A percentile compares a stretch with the other conserved stretches of the same genome.
phyloP scores from a whole-genome alignment of 2,113 vertebrate species.

The Chauna torquata region DNA sequence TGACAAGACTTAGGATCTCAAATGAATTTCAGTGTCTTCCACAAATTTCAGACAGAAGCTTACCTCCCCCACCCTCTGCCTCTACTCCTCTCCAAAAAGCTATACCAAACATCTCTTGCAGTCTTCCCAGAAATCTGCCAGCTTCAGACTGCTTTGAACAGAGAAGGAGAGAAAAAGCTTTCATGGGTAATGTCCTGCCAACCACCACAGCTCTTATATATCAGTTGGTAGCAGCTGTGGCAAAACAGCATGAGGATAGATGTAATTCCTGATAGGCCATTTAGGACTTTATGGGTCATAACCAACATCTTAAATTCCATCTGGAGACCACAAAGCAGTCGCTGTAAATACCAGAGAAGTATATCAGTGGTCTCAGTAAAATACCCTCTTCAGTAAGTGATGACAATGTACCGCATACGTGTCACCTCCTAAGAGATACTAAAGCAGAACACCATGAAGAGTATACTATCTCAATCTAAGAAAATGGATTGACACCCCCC shows the following conservation, averaged over 20 bases:
- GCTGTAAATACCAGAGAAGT: not conserved
- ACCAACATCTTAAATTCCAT: conserved; percentile 10
- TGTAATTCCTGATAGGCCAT: not conserved
- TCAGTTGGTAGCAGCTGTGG: not conserved
- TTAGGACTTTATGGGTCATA: conserved; percentile 18
- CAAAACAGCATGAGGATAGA: not conserved
- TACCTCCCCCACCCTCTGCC: not conserved
- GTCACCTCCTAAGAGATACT: not conserved
- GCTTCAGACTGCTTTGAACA: not conserved
- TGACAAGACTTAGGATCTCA: not conserved
- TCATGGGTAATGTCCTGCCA: not conserved
- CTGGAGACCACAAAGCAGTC: not conserved
- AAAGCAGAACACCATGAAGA: not conserved
- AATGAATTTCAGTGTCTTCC: not conserved
- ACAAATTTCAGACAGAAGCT: not conserved
- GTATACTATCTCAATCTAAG: not conserved
- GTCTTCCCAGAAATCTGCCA: not conserved
- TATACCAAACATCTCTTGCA: not conserved
- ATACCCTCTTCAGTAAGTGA: not conserved
- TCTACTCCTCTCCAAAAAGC: not conserved
- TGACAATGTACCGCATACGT: not conserved
- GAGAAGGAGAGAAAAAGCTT: not conserved
- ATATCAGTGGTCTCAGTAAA: not conserved
- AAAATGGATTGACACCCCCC: not conserved
- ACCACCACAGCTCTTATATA: not conserved